phyloP scores from a whole-genome alignment of 2,888 invertebrate species.

The Pemphredon lugubris region DNA sequence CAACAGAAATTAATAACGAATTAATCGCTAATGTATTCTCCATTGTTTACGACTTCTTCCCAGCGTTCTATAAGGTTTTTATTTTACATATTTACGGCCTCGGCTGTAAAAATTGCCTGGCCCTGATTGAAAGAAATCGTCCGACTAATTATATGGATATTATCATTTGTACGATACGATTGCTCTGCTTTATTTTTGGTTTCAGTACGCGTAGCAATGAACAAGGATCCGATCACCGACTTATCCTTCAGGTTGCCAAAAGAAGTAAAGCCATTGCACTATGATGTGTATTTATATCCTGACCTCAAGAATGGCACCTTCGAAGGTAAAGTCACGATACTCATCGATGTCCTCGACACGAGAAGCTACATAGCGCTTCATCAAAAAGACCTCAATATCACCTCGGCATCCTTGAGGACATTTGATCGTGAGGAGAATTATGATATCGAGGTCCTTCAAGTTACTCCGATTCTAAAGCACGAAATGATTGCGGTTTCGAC shows the following conservation, averaged over 20 bases:
- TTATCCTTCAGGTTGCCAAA: conserved; percentile 83
- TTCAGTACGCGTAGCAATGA: conserved; percentile 53
- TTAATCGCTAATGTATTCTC: too few species aligned
- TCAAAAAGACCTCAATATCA: conserved; percentile 81
- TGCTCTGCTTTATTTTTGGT: conserved; percentile 2
- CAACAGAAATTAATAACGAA: too few species aligned
- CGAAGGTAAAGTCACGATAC: conserved; percentile 83
- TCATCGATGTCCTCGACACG: conserved; percentile 80
- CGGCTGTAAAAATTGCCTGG: too few species aligned
- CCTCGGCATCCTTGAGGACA: conserved; percentile 79
- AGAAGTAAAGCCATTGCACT: conserved; percentile 84
- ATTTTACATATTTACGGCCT: too few species aligned
- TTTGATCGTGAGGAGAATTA: conserved; percentile 63
- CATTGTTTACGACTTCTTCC: too few species aligned
- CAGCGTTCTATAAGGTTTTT: too few species aligned
- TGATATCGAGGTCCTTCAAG: conserved; percentile 65
- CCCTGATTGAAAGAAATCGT: neutral
- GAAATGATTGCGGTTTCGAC: conserved; percentile 73
- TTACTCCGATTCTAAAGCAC: conserved; percentile 63
- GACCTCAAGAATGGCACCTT: conserved; percentile 84
- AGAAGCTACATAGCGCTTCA: conserved; percentile 82
- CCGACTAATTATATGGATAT: neutral
- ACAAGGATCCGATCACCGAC: conserved; percentile 72
- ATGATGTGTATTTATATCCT: conserved; percentile 86
- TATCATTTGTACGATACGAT: neutral